phyloP scores from a whole-genome alignment of 2,888 invertebrate species.

The Drosophila merina region DNA sequence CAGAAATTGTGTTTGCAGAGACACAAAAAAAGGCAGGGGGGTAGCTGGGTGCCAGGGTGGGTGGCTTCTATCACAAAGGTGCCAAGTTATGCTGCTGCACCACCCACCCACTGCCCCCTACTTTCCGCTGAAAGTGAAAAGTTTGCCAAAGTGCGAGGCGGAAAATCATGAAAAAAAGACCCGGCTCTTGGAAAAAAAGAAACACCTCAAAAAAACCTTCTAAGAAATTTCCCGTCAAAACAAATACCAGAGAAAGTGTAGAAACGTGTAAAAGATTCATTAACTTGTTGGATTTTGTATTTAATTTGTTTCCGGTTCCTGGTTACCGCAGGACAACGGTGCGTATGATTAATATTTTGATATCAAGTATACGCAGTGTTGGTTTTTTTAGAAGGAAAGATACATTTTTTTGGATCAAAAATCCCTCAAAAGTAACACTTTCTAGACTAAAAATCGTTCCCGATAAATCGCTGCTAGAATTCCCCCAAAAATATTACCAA shows the following conservation, averaged over 20 bases:
- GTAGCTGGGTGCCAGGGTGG: neutral
- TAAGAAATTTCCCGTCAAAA: conserved; percentile 62
- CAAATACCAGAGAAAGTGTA: conserved; percentile 50
- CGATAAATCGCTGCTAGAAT: too few species aligned
- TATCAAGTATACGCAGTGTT: neutral
- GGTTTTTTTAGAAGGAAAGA: neutral
- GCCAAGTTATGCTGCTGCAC: conserved; percentile 59
- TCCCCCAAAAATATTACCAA: conserved; percentile 5
- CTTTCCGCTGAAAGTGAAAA: conserved; percentile 67
- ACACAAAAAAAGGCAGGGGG: conserved; percentile 3
- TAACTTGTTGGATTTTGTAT: conserved; percentile 54
- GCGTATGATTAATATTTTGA: neutral
- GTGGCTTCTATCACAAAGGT: conserved; percentile 57
- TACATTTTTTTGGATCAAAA: too few species aligned
- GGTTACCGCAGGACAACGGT: neutral
- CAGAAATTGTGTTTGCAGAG: conserved; percentile 34
- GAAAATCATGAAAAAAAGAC: conserved; percentile 25
- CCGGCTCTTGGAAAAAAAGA: neutral
- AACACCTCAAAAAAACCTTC: neutral
- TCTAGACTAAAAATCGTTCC: neutral
- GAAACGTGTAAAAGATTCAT: conserved; percentile 62
- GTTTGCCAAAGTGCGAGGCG: conserved; percentile 71
- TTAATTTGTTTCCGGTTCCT: conserved; percentile 7
- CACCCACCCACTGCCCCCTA: conserved; percentile 17
- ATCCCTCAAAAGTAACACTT: too few species aligned